These are phyloP conservation scores for Catostylus mosaicus DNA, from an alignment of 30 jellyfish, hydroid and myxozoan genomes.

Conservation along the genomic window DNA sequence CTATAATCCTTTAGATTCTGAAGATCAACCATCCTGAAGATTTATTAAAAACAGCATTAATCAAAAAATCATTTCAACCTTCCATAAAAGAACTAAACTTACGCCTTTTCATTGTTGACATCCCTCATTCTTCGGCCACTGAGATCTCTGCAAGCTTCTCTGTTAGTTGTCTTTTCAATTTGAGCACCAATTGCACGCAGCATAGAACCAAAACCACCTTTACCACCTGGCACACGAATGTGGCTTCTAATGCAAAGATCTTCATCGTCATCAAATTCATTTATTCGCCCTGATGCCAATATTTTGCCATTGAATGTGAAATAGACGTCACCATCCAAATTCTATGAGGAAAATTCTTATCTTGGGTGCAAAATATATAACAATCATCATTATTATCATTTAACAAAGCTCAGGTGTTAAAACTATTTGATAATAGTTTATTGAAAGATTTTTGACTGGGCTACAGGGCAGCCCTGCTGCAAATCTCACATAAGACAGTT, in stretches of 20 bases:
- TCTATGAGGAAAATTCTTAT: slow-evolving; percentile 2
- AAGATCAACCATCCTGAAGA: too few relatives aligned
- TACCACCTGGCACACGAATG: slow-evolving; percentile 83
- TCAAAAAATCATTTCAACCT: too few relatives aligned
- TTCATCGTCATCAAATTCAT: background rate
- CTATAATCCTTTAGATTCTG: too few relatives aligned
- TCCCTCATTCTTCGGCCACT: slow-evolving; percentile 99
- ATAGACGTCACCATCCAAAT: slow-evolving; percentile 17
- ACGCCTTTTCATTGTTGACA: slow-evolving; percentile 95
- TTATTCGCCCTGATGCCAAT: background rate
- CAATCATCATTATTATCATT: too few relatives aligned
- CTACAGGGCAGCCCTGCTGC: too few relatives aligned
- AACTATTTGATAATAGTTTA: too few relatives aligned
- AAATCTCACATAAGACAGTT: too few relatives aligned
- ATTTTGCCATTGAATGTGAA: slow-evolving; percentile 54
- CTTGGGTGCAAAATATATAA: too few relatives aligned
- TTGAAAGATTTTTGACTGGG: too few relatives aligned
- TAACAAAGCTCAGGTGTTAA: too few relatives aligned
- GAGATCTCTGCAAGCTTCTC: slow-evolving; percentile 97
- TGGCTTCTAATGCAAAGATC: slow-evolving; percentile 13
- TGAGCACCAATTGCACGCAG: slow-evolving; percentile 96
- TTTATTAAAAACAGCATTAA: too few relatives aligned
- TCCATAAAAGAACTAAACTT: too few relatives aligned
- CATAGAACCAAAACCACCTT: slow-evolving; percentile 99
- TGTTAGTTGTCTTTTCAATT: slow-evolving; percentile 91